Evolutionary conservation across 2,888 invertebrate genomes (phyloP), one percentile per base, ranked within the genome.

Genomic region (Agrochola circellaris): DNA sequence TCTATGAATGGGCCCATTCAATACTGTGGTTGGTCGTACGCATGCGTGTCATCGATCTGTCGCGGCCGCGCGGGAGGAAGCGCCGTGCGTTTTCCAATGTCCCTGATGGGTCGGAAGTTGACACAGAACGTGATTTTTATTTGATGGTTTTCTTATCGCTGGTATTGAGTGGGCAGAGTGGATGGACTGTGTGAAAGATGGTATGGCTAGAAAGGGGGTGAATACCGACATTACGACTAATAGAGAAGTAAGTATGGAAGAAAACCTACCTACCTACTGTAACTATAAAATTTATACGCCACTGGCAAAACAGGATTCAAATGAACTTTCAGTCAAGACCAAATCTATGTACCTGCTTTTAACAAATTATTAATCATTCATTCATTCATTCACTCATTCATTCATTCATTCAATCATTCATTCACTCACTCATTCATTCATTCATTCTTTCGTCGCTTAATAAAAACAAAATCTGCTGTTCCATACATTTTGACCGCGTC

Each of bases 1-100:
- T 90, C 93, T 84, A 94, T 95, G 95, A 95, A 95, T 95, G 95
- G 91, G 90, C 86, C 89, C 95, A 95, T 95, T 95, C 95, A 95
- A 95, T 95, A 94, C 87, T 94, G 90, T 75, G 86, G 89, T 69
- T 67, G 23, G 80, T 65, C 81, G 69, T 72, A 91, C 95, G 95
- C 95, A 89, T 82, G 94, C 94, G 94, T 85, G 86, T 51, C 51
- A 95, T 95, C 94, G 95, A 95, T 94, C 94, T 83, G 89, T 58
- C 86, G 82, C 71, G 82, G 79, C 80, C 83, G 79, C 81, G 79
- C 85, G 84, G 88, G 88, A 88, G 87, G 87, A 86, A 88, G 85
- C 86, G 75, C 62, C 73, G 73, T 54, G 79, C n/a, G 77, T 85
- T 89, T 45, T 89, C 89, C 91, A 89, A 79, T 82, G 34, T 51